phyloP scores from a whole-genome alignment of 1,140 invertebrate species.

The Heliothis subflexa region DNA sequence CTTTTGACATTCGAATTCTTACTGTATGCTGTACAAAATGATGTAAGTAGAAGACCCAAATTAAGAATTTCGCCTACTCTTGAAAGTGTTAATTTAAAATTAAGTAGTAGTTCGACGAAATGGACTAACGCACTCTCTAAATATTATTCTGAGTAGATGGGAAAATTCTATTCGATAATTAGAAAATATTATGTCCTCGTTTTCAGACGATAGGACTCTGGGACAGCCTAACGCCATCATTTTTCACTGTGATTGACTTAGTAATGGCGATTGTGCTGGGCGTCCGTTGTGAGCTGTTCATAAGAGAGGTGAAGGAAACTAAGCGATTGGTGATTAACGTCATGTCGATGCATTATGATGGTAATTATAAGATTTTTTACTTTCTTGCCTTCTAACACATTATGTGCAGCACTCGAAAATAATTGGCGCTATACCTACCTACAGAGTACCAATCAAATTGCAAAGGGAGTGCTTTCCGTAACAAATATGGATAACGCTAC shows the following conservation, averaged over 20 bases:
- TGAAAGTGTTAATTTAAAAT: too few species aligned
- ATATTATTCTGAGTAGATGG: too few species aligned
- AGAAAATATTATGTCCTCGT: not conserved
- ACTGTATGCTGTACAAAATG: constrained; percentile 59
- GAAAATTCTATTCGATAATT: not conserved
- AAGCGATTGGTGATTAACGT: constrained; percentile 63
- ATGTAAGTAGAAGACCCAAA: constrained; percentile 56
- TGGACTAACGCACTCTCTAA: too few species aligned
- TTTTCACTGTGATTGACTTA: constrained; percentile 48
- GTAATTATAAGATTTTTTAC: constrained; percentile 46
- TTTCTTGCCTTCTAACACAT: too few species aligned
- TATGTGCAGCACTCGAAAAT: too few species aligned
- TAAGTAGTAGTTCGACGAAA: too few species aligned
- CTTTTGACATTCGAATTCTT: constrained; percentile 59
- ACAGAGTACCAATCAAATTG: too few species aligned
- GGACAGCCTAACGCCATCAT: constrained; percentile 46
- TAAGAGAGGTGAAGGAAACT: constrained; percentile 61
- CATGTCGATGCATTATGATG: constrained; percentile 59
- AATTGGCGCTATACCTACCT: too few species aligned
- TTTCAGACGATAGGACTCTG: constrained; percentile 52
- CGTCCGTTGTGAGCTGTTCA: constrained; percentile 59
- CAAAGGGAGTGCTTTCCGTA: too few species aligned
- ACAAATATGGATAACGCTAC: too few species aligned
- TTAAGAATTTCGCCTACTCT: too few species aligned
- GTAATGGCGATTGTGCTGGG: constrained; percentile 56